Evolutionary conservation across 1,140 invertebrate species (phyloP), one percentile per base, ranked within the genome.

Genomic region (Caenorhabditis inopinata): DNA sequence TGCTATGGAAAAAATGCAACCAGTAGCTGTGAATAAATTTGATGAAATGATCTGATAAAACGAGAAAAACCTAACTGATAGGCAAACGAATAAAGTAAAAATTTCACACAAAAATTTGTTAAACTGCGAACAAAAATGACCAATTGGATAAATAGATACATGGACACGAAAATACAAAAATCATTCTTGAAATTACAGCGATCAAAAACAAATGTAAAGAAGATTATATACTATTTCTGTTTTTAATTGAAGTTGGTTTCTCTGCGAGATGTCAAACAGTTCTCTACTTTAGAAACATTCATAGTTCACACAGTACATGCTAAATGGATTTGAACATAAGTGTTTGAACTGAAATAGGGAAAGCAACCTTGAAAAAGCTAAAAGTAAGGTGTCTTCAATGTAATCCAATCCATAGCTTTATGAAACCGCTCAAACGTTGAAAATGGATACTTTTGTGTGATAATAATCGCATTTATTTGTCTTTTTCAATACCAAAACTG

Each of bases 131-230:
- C 18, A 51, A 51, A 51, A n/a, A n/a, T n/a, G n/a, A n/a, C n/a
- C n/a, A n/a, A 51, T 51, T 21, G 27, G 23, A 32, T 12, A 29
- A 21, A 16, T 0, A 32, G 6, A 32, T 12, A 32, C 1, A 32
- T 58, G 51, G 27, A 7, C 11, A 51, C 23, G 0, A 58, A 21
- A 32, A 3, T 12, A 29, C 14, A 3, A 11, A 32, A 58, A 58
- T 32, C 51, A 58, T 58, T 58, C 51, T 32, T n/a, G 32, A 58
- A 58, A 58, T 58, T 58, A 58, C 27, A n/a, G 51, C 58, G 58
- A 68, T 38, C 58, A 38, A 18, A 21, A 16, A 21, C 58, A 68
- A 29, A 16, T 68, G 38, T 68, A 42, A 21, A 68, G 58, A 42
- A 68, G 58, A 68, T 68, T 68, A 68, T 38, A 38, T 9, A 32